Conservation (phyloP, 2,888 invertebrate genomes). For the Microplitis manilae region DNA sequence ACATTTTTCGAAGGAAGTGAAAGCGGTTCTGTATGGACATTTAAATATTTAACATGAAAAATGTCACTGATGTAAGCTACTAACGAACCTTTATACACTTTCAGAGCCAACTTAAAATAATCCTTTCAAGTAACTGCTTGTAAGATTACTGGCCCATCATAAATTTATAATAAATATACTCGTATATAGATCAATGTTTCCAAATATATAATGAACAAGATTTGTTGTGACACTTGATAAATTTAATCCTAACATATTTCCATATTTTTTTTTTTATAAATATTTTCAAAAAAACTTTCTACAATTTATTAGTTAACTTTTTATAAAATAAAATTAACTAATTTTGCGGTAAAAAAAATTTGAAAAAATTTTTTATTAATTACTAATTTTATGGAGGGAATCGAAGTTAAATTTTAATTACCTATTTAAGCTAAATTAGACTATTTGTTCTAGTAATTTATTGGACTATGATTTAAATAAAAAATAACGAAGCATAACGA, state of each 20-base stretch:
- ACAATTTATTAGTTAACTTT: no score
- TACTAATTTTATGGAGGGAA: no score
- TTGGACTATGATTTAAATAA: no score
- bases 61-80: slow-evolving; percentile 20
- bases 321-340: no score
- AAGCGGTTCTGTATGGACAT: slow-evolving; percentile 9
- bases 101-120: slow-evolving; percentile 42
- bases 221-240: slow-evolving; percentile 50
- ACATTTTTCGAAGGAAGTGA: slow-evolving; percentile 23
- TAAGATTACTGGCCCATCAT: slow-evolving; percentile 49
- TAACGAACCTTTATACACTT: slow-evolving; percentile 26
- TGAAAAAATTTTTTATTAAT: no score
- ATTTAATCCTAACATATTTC: slow-evolving; percentile 2
- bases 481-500: no score
- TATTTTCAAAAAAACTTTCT: no score
- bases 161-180: slow-evolving; percentile 55
- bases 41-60: slow-evolving; percentile 12
- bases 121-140: slow-evolving; percentile 43
- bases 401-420: no score
- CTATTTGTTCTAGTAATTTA: no score
- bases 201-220: slow-evolving; percentile 60
- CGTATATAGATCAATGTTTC: slow-evolving; percentile 56
- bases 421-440: no score
- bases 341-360: no score
- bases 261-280: neutral